These are phyloP conservation scores for Cryptomyrus ogoouensis DNA, from an alignment of 2,113 vertebrate genomes.

Conservation along the genomic window DNA sequence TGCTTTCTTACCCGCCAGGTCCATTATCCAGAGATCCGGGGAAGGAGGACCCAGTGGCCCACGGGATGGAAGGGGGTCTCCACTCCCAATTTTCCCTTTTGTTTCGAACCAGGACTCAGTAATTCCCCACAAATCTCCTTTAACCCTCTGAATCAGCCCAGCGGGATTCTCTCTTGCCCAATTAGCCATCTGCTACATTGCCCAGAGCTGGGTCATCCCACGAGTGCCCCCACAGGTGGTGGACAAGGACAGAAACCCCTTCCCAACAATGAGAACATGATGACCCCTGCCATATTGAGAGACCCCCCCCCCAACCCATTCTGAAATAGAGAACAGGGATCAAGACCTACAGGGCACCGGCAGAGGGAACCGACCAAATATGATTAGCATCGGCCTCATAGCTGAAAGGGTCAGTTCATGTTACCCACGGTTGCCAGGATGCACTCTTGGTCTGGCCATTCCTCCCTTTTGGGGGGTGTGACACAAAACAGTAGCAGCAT, in stretches of 20 bases:
- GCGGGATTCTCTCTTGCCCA: constrained; percentile 66
- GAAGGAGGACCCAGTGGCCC: constrained; percentile 13
- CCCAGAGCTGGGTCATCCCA: background rate
- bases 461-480: background rate
- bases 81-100: background rate
- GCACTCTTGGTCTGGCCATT: background rate
- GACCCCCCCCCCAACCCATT: background rate
- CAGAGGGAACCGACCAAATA: background rate
- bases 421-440: background rate
- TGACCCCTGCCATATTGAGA: background rate
- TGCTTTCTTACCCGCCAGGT: constrained; percentile 36
- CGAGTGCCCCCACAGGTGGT: background rate
- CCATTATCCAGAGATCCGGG: constrained; percentile 22
- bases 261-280: background rate
- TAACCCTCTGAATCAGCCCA: constrained; percentile 50
- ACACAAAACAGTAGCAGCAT: background rate
- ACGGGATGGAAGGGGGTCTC: constrained; percentile 18
- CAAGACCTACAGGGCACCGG: background rate
- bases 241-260: background rate
- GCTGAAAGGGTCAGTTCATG: background rate
- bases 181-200: constrained; percentile 79
- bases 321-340: background rate
- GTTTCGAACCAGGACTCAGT: constrained; percentile 47
- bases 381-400: background rate
- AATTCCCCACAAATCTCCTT: constrained; percentile 59